Conservation (phyloP, 2,113 vertebrate genomes). For the Nycticorax nycticorax region DNA sequence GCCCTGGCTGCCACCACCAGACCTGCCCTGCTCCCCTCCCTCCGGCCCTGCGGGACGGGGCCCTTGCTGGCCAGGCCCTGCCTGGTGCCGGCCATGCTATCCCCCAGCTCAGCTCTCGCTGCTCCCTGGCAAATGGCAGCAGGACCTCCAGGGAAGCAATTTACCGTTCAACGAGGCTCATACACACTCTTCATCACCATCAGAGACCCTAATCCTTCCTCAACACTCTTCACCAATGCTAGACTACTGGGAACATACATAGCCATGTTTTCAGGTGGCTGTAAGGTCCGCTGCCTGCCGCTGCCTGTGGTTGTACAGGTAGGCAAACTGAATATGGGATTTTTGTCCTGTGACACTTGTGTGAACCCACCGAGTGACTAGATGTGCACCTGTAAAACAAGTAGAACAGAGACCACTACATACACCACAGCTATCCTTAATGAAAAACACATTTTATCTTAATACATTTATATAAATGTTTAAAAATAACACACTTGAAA, state of each 20-base stretch:
- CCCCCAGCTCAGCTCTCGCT: accelerated
- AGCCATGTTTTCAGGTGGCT: not conserved
- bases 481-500: not conserved
- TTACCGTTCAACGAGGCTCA: accelerated
- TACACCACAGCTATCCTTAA: not conserved
- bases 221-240: not conserved
- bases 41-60: accelerated
- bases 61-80: not conserved
- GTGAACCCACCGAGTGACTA: not conserved
- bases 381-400: not conserved
- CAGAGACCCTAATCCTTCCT: not conserved
- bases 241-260: accelerated
- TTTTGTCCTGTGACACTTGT: not conserved
- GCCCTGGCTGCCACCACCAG: not conserved
- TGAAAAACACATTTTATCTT: not conserved
- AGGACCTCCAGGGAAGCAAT: not conserved
- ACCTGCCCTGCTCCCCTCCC: too few species aligned
- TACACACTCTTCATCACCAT: not conserved
- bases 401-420: not conserved
- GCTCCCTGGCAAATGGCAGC: not conserved
- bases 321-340: not conserved
- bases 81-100: too few species aligned
- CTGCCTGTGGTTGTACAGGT: not conserved
- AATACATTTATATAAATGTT: not conserved
- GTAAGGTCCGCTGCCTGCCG: not conserved